These are phyloP conservation scores for Chrysolina americana DNA, from an alignment of 2,888 invertebrate genomes.

Conservation along the genomic window DNA sequence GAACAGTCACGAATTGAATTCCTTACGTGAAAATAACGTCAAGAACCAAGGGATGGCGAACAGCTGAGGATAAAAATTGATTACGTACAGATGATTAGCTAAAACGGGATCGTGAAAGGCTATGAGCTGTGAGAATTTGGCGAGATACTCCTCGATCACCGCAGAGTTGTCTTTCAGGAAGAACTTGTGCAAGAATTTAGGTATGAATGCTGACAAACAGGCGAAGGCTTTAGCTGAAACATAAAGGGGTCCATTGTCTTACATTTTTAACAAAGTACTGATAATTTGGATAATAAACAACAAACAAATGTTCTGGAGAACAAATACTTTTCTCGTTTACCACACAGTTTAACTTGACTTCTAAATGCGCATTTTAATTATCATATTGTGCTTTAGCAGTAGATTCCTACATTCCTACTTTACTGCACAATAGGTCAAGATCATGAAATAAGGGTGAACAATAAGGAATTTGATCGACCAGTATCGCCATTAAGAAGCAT, in stretches of 20 bases:
- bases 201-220: conserved; percentile 95
- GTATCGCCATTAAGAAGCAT: too few species aligned
- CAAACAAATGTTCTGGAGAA: too few species aligned
- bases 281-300: too few species aligned
- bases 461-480: too few species aligned
- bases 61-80: conserved; percentile 96
- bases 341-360: neutral
- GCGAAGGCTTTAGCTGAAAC: conserved; percentile 92
- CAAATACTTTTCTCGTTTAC: too few species aligned
- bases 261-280: too few species aligned
- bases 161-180: conserved; percentile 97
- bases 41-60: conserved; percentile 99
- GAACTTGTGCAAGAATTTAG: conserved; percentile 96
- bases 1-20: conserved; percentile 25
- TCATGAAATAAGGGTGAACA: too few species aligned
- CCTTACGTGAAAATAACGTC: conserved; percentile 98
- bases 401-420: too few species aligned
- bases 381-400: too few species aligned
- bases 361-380: conserved; percentile 3
- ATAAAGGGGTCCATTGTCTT: neutral
- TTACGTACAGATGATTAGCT: conserved; percentile 91
- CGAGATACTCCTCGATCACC: conserved; percentile 96
- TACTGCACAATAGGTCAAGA: too few species aligned
- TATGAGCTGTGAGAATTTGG: conserved; percentile 96
- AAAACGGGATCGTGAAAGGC: conserved; percentile 95